Conservation (phyloP, 2,888 invertebrate genomes). For the Thumatha senex region DNA sequence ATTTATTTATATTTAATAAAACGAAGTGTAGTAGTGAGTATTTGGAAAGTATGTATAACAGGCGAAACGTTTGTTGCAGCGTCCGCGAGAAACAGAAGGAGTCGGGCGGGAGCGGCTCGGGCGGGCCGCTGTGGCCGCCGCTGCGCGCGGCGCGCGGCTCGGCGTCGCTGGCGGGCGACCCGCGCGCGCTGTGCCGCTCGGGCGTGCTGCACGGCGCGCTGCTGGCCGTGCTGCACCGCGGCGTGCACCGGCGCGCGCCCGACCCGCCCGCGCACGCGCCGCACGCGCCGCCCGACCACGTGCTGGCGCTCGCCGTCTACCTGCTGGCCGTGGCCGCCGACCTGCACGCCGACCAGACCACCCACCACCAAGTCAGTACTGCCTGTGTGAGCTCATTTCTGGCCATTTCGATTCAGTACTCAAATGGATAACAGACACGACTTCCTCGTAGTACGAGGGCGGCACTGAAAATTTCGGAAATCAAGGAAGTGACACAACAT, state of each 20-base stretch:
- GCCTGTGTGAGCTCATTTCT: no score
- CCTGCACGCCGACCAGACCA: slow-evolving; percentile 55
- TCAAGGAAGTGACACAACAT: no score
- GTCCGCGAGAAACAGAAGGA: slow-evolving; percentile 68
- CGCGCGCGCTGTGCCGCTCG: slow-evolving; percentile 63
- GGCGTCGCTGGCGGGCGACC: slow-evolving; percentile 58
- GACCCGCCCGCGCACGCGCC: slow-evolving; percentile 78
- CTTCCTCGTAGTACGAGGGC: no score
- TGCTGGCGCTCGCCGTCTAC: slow-evolving; percentile 93
- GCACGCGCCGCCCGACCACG: slow-evolving; percentile 89
- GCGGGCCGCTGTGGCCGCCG: slow-evolving; percentile 70
- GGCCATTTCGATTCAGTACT: no score
- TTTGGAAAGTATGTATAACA: no score
- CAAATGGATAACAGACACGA: not conserved
- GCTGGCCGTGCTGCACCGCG: slow-evolving; percentile 92
- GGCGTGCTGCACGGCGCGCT: slow-evolving; percentile 83
- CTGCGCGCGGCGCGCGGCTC: slow-evolving; percentile 51
- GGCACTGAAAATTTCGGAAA: no score
- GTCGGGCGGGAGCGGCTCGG: slow-evolving; percentile 10
- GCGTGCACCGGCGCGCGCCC: slow-evolving; percentile 89
- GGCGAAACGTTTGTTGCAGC: slow-evolving; percentile 43
- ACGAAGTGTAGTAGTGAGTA: no score
- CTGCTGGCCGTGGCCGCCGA: slow-evolving; percentile 92
- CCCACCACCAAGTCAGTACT: not conserved
- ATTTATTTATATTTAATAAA: no score